Evolutionary conservation across 2,113 vertebrate genomes (phyloP), one percentile per base, ranked within the genome.

Genomic region (Sebastes schlegelii): DNA sequence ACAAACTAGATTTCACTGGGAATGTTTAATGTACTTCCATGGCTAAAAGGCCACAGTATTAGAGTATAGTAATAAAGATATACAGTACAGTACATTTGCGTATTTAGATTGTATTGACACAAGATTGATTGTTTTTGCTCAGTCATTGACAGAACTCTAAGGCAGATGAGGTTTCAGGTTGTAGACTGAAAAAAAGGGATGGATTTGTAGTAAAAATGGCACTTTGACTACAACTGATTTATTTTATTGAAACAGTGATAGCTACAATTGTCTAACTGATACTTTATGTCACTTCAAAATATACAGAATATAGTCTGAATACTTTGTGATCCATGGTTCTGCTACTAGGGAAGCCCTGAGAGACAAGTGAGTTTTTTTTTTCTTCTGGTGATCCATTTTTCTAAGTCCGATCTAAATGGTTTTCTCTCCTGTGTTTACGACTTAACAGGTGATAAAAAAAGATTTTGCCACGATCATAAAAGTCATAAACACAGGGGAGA

Each of bases 11-110:
- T 58, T 51, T 49, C 16, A 77, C 21, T 14, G 11, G 67, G 71
- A 86, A 87, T 86, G 75, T 76, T 74, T 46, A 19, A 40, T 34
- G 17, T 13, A 17, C 5, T 46, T 60, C 4, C 9, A 34, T 52
- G 21, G 67, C 8, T 46, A 40, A 48, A 40, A 11, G 7, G 43
- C 11, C 14, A 67, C 62, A 82, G 60, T 40, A 51, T 57, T 66
- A 67, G 57, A 23, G 58, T 74, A 55, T 69, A 85, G 62, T 66
- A 1, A 14, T 46, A 64, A 45, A 77, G 9, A 83, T 16, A 45
- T 4, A 17, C 1, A 69, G 54, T 19, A 52, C 40, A 14, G 42
- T 23, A 48, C 40, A 16, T 10, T 9, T 12, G 21, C 26, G 1
- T 55, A 46, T 46, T 48, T 21, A 45, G 21, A 65, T 21, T 60